These are phyloP conservation scores for Tiphia femorata DNA, from an alignment of 2,888 invertebrate species.

Conservation along the genomic window DNA sequence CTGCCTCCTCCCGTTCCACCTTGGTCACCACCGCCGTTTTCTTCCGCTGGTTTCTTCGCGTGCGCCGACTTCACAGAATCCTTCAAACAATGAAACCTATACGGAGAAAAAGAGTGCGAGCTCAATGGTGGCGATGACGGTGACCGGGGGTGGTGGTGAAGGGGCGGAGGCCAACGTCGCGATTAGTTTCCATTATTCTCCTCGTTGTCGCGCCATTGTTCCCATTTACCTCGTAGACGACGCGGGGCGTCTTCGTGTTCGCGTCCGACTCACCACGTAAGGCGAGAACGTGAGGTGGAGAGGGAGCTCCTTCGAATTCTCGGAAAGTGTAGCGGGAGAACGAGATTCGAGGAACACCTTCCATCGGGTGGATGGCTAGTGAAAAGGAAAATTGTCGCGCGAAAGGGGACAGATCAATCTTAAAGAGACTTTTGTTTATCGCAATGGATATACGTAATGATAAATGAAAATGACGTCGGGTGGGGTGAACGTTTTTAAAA, in stretches of 20 bases:
- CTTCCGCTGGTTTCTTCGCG: constrained; percentile 8
- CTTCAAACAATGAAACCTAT: constrained; percentile 31
- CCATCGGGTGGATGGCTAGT: too few species aligned
- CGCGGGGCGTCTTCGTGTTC: constrained; percentile 19
- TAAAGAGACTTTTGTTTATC: too few species aligned
- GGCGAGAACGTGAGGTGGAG: constrained; percentile 33
- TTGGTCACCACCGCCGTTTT: background rate
- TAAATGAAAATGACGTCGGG: too few species aligned
- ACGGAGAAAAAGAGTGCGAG: constrained; percentile 20
- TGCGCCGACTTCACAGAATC: constrained; percentile 41
- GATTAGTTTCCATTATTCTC: constrained; percentile 30
- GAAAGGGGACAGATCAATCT: too few species aligned
- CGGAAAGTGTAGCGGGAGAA: constrained; percentile 33
- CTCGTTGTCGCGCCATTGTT: constrained; percentile 34
- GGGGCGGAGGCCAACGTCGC: constrained; percentile 14
- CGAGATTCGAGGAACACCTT: too few species aligned
- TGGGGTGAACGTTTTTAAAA: too few species aligned
- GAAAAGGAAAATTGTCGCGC: too few species aligned
- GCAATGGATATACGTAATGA: too few species aligned
- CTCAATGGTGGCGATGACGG: too few species aligned
- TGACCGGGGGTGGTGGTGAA: too few species aligned
- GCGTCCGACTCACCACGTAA: constrained; percentile 21
- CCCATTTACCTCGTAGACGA: constrained; percentile 12
- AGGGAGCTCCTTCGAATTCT: constrained; percentile 37
- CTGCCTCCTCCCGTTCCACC: too few species aligned